Base-by-base conservation (phyloP, 2,888 invertebrate genomes). In the Galeopsomyia nigrocyanea region DNA sequence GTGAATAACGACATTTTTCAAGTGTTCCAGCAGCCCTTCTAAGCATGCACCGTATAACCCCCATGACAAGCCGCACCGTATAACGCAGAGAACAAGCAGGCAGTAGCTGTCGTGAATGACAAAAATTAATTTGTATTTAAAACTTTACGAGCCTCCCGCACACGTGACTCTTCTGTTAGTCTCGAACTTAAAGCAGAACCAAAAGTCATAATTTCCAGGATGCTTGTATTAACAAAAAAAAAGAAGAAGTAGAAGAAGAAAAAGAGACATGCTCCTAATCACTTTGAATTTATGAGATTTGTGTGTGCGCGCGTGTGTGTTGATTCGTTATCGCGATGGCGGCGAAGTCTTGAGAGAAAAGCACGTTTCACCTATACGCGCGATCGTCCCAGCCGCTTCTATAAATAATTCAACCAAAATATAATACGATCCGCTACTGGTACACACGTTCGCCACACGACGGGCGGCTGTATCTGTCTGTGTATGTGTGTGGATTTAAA, bases 381-480 rank as follows among this genome's bases (percentile, higher is more conserved):
- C 69, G 57, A 69, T 66, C 71, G 63, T 67, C 66, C 57, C 60
- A 74, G 70, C 73, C 77, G 72, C 76, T 77, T 82, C 83, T 82
- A 84, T 85, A 84, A 85, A 85, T 85, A 85, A 85, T 85, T 85
- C 85, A 83, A 81, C 79, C 77, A 80, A 83, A 84, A 84, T 82
- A 82, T 82, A 81, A 82, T 76, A 69, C 61, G 69, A 75, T 71
- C 68, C 13, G 55, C 65, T 46, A 19, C 17, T 55, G 57, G 64
- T 22, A 7, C 39, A 7, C 39, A 47, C 46, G 17, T 21, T 14
- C 55, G 55, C 21, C 19, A 21, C 9, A 51, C 14, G 39, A n/a
- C 58, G 39, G 16, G 60, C 50, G 55, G 56, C 39, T 61, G 50
- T 14, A 39, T 9, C 19, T 26, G 10, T 39, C 55, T 47, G 73